These are phyloP conservation scores for Brienomyrus brachyistius DNA, from an alignment of 2,113 vertebrate genomes.

Conservation along the genomic window DNA sequence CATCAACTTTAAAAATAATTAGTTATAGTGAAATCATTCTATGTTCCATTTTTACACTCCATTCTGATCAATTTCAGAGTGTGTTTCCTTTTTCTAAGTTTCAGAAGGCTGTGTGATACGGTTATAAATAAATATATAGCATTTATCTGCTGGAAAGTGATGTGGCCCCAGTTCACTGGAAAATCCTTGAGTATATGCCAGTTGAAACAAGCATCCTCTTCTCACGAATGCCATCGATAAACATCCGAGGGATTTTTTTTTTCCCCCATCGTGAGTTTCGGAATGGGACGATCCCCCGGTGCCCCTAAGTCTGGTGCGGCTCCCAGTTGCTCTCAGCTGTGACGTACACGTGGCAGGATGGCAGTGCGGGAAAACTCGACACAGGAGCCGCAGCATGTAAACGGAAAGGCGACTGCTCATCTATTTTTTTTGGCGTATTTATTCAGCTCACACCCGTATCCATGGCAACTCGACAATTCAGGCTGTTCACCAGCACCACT, in stretches of 20 bases:
- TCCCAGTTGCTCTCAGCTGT: neutral
- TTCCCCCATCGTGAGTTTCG: neutral
- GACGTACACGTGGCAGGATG: neutral
- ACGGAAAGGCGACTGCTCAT: neutral
- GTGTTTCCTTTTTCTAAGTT: neutral
- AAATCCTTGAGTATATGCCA: neutral
- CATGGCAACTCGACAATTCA: neutral
- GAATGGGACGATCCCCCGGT: neutral
- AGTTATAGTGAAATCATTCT: neutral
- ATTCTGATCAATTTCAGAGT: neutral
- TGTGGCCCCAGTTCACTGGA: neutral
- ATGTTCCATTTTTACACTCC: neutral
- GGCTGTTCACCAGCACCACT: neutral
- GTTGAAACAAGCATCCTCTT: neutral
- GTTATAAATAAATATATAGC: neutral
- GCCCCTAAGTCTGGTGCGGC: neutral
- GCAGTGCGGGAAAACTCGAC: neutral
- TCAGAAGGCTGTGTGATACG: neutral
- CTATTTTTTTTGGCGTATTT: neutral
- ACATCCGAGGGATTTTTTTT: neutral
- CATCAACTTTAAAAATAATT: neutral
- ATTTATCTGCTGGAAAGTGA: neutral
- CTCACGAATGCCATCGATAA: neutral
- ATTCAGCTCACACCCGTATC: neutral
- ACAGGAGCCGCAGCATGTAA: neutral